Evolutionary conservation across 2,797 vertebrate genomes (phyloP).

Genomic region (Halcyon leucocephala): DNA sequence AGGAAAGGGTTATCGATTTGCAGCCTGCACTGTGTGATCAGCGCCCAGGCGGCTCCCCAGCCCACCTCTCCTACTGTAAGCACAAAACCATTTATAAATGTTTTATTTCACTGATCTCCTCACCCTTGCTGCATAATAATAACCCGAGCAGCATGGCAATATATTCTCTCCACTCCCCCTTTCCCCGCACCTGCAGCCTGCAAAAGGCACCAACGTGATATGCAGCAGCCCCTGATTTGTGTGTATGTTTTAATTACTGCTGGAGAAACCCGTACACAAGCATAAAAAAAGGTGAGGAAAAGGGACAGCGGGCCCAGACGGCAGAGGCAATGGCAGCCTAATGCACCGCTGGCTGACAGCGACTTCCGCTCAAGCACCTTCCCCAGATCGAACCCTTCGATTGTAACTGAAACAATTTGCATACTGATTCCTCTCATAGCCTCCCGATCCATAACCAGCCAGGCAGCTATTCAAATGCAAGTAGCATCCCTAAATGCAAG

Average conservation of each 20-base stretch:
- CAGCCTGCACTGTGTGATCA: slow-evolving; percentile 78
- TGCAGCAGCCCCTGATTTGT: slow-evolving; percentile 67
- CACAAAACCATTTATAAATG: slow-evolving; percentile 78
- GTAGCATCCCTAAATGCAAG: slow-evolving; percentile 87
- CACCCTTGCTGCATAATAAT: slow-evolving; percentile 78
- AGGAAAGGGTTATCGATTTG: slow-evolving; percentile 81
- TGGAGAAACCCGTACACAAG: slow-evolving; percentile 69
- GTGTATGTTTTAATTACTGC: slow-evolving; percentile 74
- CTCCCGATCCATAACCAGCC: slow-evolving; percentile 92
- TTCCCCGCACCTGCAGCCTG: slow-evolving; percentile 30
- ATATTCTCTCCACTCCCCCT: slow-evolving; percentile 43
- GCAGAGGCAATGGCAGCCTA: slow-evolving; percentile 79
- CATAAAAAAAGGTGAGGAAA: slow-evolving; percentile 59
- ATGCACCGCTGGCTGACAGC: slow-evolving; percentile 91
- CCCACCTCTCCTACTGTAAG: slow-evolving; percentile 74
- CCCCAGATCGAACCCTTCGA: slow-evolving; percentile 98
- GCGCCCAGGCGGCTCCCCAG: slow-evolving; percentile 21
- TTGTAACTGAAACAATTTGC: slow-evolving; percentile 99
- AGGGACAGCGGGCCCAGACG: slow-evolving; percentile 68
- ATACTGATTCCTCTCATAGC: slow-evolving; percentile 96
- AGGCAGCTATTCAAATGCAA: slow-evolving; percentile 95
- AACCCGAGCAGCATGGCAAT: slow-evolving; percentile 39
- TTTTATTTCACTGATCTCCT: slow-evolving; percentile 76
- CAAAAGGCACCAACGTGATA: slow-evolving; percentile 59
- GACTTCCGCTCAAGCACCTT: slow-evolving; percentile 84